Conservation (phyloP, 2,113 vertebrate species). For the Trichechus manatus region DNA sequence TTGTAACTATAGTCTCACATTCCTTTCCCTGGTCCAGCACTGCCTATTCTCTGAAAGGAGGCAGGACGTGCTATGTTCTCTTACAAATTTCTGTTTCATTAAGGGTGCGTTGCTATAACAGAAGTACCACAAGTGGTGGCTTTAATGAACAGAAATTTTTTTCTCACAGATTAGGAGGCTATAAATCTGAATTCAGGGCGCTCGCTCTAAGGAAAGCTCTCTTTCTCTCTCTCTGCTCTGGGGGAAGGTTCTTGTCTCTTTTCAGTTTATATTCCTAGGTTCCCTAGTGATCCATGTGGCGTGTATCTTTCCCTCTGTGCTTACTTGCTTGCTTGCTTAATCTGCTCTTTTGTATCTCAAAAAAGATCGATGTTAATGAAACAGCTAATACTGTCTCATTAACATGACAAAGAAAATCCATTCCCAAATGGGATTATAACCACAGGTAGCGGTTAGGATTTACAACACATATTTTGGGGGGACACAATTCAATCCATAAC, state of each 20-base stretch:
- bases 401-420: background rate
- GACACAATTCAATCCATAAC: background rate
- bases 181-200: background rate
- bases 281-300: background rate
- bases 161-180: background rate
- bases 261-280: background rate
- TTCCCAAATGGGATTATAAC: too few species aligned
- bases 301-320: background rate
- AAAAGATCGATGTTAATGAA: too few species aligned
- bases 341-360: background rate
- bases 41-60: background rate
- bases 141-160: background rate
- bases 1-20: background rate
- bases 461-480: background rate
- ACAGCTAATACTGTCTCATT: background rate
- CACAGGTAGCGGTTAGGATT: too few species aligned
- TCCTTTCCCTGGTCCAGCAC: background rate
- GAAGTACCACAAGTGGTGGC: background rate
- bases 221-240: too few species aligned
- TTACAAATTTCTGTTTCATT: constrained; percentile 40
- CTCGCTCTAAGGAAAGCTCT: background rate
- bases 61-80: background rate
- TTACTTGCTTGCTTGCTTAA: background rate
- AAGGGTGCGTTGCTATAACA: background rate
- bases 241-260: background rate